phyloP scores from a whole-genome alignment of 1,140 invertebrate genomes.

The Drosophila arizonae region DNA sequence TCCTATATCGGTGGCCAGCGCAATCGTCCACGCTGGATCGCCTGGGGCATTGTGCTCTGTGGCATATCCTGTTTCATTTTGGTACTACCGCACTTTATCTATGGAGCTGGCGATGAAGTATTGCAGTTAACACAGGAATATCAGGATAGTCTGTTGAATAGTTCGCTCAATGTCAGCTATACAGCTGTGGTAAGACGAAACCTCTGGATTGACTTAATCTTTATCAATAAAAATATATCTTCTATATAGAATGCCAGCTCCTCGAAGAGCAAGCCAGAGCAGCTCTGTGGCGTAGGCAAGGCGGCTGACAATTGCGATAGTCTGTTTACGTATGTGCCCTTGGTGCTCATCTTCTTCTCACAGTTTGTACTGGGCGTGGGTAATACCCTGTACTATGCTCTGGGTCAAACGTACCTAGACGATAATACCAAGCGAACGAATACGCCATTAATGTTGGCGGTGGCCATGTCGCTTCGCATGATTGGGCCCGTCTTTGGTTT shows the following conservation, averaged over 20 bases:
- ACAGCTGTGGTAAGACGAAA: constrained; percentile 46
- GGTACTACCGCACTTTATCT: constrained; percentile 87
- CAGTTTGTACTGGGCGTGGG: constrained; percentile 89
- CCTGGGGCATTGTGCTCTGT: constrained; percentile 86
- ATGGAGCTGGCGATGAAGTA: constrained; percentile 86
- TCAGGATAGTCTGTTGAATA: constrained; percentile 42
- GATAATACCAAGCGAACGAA: constrained; percentile 88
- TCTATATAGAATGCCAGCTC: constrained; percentile 39
- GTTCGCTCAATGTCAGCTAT: constrained; percentile 23
- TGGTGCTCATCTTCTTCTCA: constrained; percentile 87
- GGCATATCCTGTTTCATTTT: constrained; percentile 87
- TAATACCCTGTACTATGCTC: constrained; percentile 87
- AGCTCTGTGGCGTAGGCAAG: constrained; percentile 59
- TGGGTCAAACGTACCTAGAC: constrained; percentile 88
- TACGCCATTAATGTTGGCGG: constrained; percentile 85
- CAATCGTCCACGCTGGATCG: constrained; percentile 87
- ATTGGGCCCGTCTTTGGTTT: constrained; percentile 81
- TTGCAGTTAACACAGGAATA: constrained; percentile 83
- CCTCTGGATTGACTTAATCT: background rate
- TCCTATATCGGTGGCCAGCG: constrained; percentile 86
- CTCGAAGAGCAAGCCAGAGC: constrained; percentile 41
- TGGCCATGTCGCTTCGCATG: constrained; percentile 76
- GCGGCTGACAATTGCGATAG: constrained; percentile 83
- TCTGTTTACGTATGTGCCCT: constrained; percentile 84
- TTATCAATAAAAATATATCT: background rate